Base-by-base conservation (phyloP, 1,140 invertebrate species). In the Carcinoscorpius rotundicauda region DNA sequence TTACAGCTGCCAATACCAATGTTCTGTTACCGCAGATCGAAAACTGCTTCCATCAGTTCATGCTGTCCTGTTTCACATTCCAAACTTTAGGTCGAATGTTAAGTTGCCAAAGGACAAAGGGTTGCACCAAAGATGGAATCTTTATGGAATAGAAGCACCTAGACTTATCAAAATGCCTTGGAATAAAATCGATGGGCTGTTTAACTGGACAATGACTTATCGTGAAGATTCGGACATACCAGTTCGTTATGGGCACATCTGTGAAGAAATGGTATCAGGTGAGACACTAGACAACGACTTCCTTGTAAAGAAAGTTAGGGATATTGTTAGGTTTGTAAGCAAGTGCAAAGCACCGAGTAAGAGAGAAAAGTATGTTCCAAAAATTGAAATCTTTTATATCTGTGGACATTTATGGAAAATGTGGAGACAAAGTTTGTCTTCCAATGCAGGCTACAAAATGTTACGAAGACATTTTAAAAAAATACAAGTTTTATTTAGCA, bases 161-260 rank as follows among this genome's bases (percentile, higher is more conserved):
- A 6, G 50, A 4, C 9, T 4, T 48, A 50, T 49, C 55, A 10
- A 55, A 49, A 6, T 57, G 11, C n/a, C 8, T 49, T 10, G 6
- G 9, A 69, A 64, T 0, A 79, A 78, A 68, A 76, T 68, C 29
- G 9, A 55, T 60, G 53, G 67, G 53, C 4, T 73, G 52, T 84
- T 85, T 74, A 85, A 85, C 71, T 81, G 80, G 80, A 83, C 83
- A 4, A 76, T 81, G 68, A 83, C 80, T 3, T 84, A 84, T 68
- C 76, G 77, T 62, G 69, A 74, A 10, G 76, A 82, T 72, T 82
- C 81, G 4, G 80, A 82, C 67, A 74, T 83, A 64, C 29, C 29
- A 29, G 29, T 29, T 1, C 29, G 29, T 29, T 29, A 29, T 29
- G 29, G 29, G 29, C 29, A 29, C 29, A n/a, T 72, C 29, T 57